Evolutionary conservation across 2,113 vertebrate genomes (phyloP).

Genomic region (Tragelaphus buxtoni): DNA sequence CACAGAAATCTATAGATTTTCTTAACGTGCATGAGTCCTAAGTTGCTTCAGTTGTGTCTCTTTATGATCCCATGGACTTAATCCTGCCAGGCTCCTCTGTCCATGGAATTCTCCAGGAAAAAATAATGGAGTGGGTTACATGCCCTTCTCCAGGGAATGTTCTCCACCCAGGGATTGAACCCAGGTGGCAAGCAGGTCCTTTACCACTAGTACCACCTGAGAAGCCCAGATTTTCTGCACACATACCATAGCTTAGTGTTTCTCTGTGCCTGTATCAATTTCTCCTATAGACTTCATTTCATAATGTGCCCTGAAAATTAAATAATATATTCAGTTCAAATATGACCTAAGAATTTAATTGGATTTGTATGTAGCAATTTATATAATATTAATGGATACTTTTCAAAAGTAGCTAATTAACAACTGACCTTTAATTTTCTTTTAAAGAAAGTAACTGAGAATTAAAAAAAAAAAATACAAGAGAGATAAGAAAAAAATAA

Average conservation of each 20-base stretch:
- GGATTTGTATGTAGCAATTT: slow-evolving; percentile 81
- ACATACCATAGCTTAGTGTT: slow-evolving; percentile 32
- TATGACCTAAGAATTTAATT: slow-evolving; percentile 80
- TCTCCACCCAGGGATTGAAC: neutral
- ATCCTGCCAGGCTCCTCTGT: neutral
- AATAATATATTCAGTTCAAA: slow-evolving; percentile 83
- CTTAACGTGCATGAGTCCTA: neutral
- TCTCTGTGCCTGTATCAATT: slow-evolving; percentile 73
- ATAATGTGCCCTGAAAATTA: slow-evolving; percentile 80
- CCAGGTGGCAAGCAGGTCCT: neutral
- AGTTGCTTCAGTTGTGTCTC: neutral
- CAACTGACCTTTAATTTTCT: slow-evolving; percentile 79
- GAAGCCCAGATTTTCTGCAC: neutral
- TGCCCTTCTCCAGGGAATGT: neutral
- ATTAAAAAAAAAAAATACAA: neutral
- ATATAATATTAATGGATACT: slow-evolving; percentile 82
- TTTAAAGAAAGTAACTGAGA: neutral
- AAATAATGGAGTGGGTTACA: neutral
- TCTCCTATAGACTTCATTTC: slow-evolving; percentile 76
- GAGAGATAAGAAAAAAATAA: neutral
- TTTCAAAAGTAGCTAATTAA: slow-evolving; percentile 81
- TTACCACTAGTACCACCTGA: neutral
- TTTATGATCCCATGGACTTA: neutral
- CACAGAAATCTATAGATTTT: neutral
- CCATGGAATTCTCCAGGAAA: neutral